Evolutionary conservation across 2,797 vertebrate genomes (phyloP).

Genomic region (Scomberomorus guttatus): DNA sequence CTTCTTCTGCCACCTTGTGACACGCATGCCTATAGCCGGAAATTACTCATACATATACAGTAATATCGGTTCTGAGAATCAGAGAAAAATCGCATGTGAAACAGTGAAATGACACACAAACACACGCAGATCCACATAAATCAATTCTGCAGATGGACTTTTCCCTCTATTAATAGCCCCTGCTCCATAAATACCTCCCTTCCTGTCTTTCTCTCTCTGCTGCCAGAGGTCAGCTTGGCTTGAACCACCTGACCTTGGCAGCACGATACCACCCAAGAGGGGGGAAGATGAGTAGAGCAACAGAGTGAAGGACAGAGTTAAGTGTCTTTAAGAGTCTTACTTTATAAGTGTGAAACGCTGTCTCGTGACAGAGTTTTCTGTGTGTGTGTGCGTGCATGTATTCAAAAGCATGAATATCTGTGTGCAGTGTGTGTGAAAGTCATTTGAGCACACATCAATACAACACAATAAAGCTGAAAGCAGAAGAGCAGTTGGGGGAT

Average conservation of each 20-base stretch:
- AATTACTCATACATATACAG: not conserved
- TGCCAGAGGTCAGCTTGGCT: conserved; percentile 64
- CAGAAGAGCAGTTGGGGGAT: conserved; percentile 62
- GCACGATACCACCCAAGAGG: conserved; percentile 55
- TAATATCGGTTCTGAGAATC: not conserved
- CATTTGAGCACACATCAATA: conserved; percentile 64
- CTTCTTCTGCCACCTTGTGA: not conserved
- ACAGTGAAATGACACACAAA: conserved; percentile 22
- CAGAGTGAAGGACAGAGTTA: conserved; percentile 29
- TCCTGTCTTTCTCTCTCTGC: conserved; percentile 55
- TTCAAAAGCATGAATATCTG: conserved; percentile 39
- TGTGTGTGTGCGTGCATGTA: conserved; percentile 6
- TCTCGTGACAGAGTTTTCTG: conserved; percentile 16
- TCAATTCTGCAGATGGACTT: conserved; percentile 71
- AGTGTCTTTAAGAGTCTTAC: not conserved
- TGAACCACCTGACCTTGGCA: conserved; percentile 76
- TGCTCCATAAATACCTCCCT: conserved; percentile 76
- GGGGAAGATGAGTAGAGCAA: conserved; percentile 27
- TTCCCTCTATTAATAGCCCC: conserved; percentile 78
- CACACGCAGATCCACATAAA: conserved; percentile 53
- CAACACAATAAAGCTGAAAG: conserved; percentile 60
- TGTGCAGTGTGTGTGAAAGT: conserved; percentile 42
- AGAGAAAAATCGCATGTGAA: conserved; percentile 7
- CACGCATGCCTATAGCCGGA: not conserved
- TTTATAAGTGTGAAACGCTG: conserved; percentile 19